Evolutionary conservation across 1,140 invertebrate genomes (phyloP), one percentile per base, ranked within the genome.

Genomic region (Diorhabda sublineata): DNA sequence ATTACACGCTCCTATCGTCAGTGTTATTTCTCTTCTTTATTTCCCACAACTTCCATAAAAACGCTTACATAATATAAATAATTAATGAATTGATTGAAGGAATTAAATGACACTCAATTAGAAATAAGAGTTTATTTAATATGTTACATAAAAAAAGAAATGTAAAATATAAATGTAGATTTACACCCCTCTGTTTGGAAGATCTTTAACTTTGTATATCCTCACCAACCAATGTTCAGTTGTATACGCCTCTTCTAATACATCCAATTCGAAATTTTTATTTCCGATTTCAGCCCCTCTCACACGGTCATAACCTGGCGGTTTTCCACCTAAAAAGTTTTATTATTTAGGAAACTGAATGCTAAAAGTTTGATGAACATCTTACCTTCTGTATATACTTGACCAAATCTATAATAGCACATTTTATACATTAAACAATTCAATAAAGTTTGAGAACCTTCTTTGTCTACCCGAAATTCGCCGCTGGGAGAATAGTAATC

Each of bases 211-310:
- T 86, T 94, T 95, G 81, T 97, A 97, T 77, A 97, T 97, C 74
- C 95, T 87, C 56, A 97, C 95, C 66, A 99, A 88, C 98, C 98
- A 99, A 85, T 99, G 97, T 81, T 99, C 97, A 2, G 96, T 96
- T 11, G 98, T 99, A 80, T 97, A 97, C 1, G 95, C 95, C 83
- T 97, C 95, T 82, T 97, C 95, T 3, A 97, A 81, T 1, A 94
- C 93, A 77, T 96, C 92, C 56, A 97, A 82, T 81, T 97, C 94
- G 82, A 97, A 97, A 80, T 97, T 92, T 83, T 97, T 97, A 81
- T 96, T 95, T 64, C 95, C 95, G 75, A 97, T 97, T 83, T 97
- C 95, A 58, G 94, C 93, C 69, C 92, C 91, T 45, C 95, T 85
- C 1, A 97, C 94, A 72, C 95, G 86, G 82, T 97, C 95, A 81